Base-by-base conservation (phyloP, 2,797 vertebrate species). In the Phalloptychus januarius region DNA sequence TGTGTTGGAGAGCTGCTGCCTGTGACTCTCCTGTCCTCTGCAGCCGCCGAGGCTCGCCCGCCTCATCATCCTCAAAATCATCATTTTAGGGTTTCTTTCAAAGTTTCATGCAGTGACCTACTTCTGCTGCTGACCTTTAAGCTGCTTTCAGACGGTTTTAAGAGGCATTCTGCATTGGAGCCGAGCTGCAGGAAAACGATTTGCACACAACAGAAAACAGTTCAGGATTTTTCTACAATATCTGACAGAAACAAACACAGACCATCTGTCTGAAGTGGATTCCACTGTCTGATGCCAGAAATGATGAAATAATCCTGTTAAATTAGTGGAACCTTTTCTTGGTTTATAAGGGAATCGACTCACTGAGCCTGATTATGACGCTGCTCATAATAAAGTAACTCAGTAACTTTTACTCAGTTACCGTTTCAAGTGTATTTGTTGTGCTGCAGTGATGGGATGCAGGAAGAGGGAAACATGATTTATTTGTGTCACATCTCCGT, bases 401-500 rank as follows among this genome's bases (percentile, higher is more conserved):
- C 1, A 46, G 45, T 48, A 48, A 48, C 46, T 48, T 20, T 20
- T 20, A 48, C 46, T 48, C 46, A 2, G 18, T 20, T 18, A 20
- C 16, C 18, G 7, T 44, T 6, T 20, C 46, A 48, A 16, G 46
- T 2, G 46, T 20, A 5, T 48, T 20, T 48, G 46, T 48, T 48
- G 46, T 46, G 46, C 46, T 18, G 46, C 46, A 48, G 18, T 6
- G 83, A 86, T 84, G 82, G 89, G 83, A 86, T 54, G 76, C 58
- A 83, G 81, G 52, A 46, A 77, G 54, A 87, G 79, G 11, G 28
- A 69, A 13, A 80, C 80, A 89, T 88, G 83, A 87, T 91, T 83
- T 75, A 77, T 79, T 85, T 82, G 76, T 92, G 92, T 92, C 88
- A 90, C 84, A 79, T 92, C 82, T 83, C 81, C 85, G 85, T 93